phyloP scores from a whole-genome alignment of 2,888 invertebrate genomes.

The Apodemia duryi region DNA sequence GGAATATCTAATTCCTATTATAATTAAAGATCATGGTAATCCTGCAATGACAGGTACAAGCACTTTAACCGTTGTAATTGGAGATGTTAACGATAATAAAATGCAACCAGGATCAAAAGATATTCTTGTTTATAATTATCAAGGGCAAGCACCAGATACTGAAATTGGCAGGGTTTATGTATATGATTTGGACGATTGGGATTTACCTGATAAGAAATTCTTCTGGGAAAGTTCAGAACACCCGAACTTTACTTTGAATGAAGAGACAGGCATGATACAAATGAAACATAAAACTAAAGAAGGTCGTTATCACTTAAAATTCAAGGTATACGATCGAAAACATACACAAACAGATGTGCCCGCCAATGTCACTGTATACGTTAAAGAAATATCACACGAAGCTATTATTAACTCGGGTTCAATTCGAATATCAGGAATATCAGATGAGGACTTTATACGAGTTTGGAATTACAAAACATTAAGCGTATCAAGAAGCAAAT shows the following conservation, averaged over 20 bases:
- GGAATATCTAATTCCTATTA: constrained; percentile 97
- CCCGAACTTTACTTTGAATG: constrained; percentile 91
- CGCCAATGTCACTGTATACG: constrained; percentile 97
- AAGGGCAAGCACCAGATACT: constrained; percentile 93
- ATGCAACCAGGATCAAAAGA: constrained; percentile 99
- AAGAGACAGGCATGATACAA: constrained; percentile 96
- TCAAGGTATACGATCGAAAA: constrained; percentile 95
- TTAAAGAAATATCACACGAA: constrained; percentile 96
- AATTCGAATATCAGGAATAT: constrained; percentile 93
- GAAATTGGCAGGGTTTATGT: constrained; percentile 97
- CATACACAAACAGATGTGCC: constrained; percentile 97
- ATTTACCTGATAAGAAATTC: constrained; percentile 97
- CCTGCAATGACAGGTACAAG: constrained; percentile 98
- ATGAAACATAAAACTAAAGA: constrained; percentile 96
- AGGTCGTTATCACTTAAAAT: constrained; percentile 89
- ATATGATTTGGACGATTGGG: constrained; percentile 99
- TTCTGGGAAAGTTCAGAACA: constrained; percentile 94
- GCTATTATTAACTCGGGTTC: constrained; percentile 98
- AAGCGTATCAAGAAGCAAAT: constrained; percentile 90
- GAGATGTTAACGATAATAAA: constrained; percentile 98
- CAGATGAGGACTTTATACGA: constrained; percentile 97
- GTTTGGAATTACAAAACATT: constrained; percentile 96
- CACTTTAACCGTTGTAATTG: constrained; percentile 96
- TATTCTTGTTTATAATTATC: constrained; percentile 97
- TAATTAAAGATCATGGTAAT: constrained; percentile 97